A percentile compares a stretch with the other conserved stretches of the same genome.
Conservation (phyloP, 2,113 vertebrate genomes). For the Pterocles gutturalis region DNA sequence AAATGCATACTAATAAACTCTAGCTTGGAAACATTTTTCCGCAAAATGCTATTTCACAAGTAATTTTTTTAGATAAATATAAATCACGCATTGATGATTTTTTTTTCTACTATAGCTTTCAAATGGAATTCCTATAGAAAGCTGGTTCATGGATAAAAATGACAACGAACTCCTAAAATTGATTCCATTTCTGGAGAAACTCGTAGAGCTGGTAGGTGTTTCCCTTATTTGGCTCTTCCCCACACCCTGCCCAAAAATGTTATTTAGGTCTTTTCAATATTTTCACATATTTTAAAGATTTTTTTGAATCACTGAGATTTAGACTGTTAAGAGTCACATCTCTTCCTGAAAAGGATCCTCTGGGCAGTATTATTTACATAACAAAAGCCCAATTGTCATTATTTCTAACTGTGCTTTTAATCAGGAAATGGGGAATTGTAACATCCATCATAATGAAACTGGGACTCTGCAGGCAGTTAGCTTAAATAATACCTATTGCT, state of each 20-base stretch:
- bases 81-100: background rate
- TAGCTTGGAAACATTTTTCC: background rate
- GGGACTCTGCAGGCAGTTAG: background rate
- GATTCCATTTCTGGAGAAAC: slow-evolving; percentile 98
- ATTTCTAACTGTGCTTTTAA: background rate
- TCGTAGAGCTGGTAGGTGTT: slow-evolving; percentile 94
- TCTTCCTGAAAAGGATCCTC: background rate
- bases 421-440: background rate
- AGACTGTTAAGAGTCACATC: background rate
- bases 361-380: background rate
- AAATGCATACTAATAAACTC: background rate
- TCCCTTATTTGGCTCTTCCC: background rate
- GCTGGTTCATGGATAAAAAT: slow-evolving; percentile 99
- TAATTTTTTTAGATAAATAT: background rate
- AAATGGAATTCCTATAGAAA: slow-evolving; percentile 99
- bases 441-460: rapidly evolving
- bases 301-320: background rate
- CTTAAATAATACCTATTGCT: background rate
- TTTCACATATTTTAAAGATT: background rate
- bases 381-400: background rate
- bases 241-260: background rate
- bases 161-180: slow-evolving; percentile 98
- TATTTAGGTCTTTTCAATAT: background rate
- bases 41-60: background rate
- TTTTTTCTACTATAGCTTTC: slow-evolving; percentile 84